These are phyloP conservation scores for Plutomurus gul DNA, from an alignment of 1,140 invertebrate genomes.

Conservation along the genomic window DNA sequence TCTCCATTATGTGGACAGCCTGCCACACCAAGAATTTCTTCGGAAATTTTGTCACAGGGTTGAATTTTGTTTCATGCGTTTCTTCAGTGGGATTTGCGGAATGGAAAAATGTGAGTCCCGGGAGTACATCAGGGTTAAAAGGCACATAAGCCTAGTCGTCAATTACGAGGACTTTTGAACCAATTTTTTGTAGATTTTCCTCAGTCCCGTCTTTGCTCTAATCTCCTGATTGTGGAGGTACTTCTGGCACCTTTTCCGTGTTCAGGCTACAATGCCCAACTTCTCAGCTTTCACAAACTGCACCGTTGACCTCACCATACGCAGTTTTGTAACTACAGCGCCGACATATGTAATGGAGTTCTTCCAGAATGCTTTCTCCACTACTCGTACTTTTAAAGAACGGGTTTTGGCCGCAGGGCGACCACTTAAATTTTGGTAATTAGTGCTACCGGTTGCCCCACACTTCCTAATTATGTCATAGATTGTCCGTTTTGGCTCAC, in stretches of 20 bases:
- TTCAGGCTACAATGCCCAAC: no score
- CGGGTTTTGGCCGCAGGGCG: neutral
- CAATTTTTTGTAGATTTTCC: neutral
- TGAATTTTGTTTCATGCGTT: neutral
- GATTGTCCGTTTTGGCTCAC: no score
- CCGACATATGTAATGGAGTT: no score
- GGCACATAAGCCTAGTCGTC: conserved; percentile 1
- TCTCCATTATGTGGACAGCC: conserved; percentile 37
- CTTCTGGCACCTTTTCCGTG: no score
- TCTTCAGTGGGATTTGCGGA: neutral
- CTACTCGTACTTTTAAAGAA: no score
- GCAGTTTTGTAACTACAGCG: neutral
- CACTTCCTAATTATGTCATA: no score
- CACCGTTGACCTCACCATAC: neutral
- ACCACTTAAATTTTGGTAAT: neutral
- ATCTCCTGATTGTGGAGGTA: neutral
- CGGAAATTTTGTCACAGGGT: conserved; percentile 21
- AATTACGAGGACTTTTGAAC: neutral
- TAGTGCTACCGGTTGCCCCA: no score
- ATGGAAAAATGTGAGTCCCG: neutral
- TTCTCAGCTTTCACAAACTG: no score
- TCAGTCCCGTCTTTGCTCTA: neutral
- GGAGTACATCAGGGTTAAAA: neutral
- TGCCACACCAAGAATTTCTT: conserved; percentile 29
- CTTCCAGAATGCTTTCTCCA: no score